Base-by-base conservation (phyloP, 2,797 vertebrate genomes). In the Thalassophryne amazonica region DNA sequence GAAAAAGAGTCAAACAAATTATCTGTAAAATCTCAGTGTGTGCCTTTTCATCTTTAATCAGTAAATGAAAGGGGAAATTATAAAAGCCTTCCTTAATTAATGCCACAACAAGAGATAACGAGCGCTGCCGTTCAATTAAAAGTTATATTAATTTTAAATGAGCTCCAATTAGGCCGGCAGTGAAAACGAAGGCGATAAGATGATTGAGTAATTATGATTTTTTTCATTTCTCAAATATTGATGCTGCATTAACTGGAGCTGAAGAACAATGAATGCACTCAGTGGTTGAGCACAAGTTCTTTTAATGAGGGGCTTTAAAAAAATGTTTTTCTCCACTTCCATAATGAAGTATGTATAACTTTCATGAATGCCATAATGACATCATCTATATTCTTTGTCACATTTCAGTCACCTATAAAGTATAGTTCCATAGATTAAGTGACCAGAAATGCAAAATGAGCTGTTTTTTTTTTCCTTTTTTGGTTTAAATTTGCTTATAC, bases 101-200 rank as follows among this genome's bases (percentile, higher is more conserved):
- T 65, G 64, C 70, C 66, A 85, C 81, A 86, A 83, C 79, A 76
- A 64, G 69, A 83, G 80, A 85, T 80, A 80, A 68, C 38, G 5
- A 31, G 68, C 40, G 28, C 62, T 30, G 68, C 57, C 51, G 69
- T 85, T 86, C 75, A 88, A 87, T 89, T 81, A 83, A 86, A 76
- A 84, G 61, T 78, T 80, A 73, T 82, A 89, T 89, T 84, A 76
- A 89, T 88, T 89, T 85, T 67, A 81, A 88, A 89, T 84, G 69
- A 89, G 78, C 80, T 73, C 53, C 81, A 83, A 84, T 88, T 87
- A 86, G 73, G 55, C 63, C 66, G 38, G 69, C 60, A 65, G 64
- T 81, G 76, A 79, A 89, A 81, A 80, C 17, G 45, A 78, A 78
- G 72, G 81, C 49, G 65, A 86, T 84, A 86, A 81, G 75, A 85